Percentiles rank a stretch among this genome's conserved stretches.
phyloP scores from a whole-genome alignment of 2,113 vertebrate genomes.

The Mastomys coucha region DNA sequence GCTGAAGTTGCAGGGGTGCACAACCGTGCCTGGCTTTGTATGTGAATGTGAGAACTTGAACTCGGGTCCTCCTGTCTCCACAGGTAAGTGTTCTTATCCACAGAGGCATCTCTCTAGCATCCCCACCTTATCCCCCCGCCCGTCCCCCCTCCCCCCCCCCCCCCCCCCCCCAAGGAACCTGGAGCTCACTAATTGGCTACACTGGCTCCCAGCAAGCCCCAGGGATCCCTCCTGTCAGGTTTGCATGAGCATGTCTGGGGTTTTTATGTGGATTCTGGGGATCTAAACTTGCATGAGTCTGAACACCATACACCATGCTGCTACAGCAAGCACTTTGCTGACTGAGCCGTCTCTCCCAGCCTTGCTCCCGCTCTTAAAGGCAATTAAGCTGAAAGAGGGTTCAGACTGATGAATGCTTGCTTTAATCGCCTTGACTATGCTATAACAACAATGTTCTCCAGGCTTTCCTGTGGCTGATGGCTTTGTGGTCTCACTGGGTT shows the following conservation, averaged over 20 bases:
- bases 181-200: not conserved
- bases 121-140: too few relatives aligned
- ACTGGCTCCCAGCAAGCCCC: not conserved
- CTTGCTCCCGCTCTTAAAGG: slow-evolving; percentile 20
- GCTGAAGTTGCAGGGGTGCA: not conserved
- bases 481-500: not conserved
- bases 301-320: not conserved
- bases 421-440: not conserved
- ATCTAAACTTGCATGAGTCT: not conserved
- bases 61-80: not conserved
- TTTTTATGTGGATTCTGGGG: not conserved
- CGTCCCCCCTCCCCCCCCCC: too few relatives aligned
- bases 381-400: slow-evolving; percentile 12
- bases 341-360: not conserved
- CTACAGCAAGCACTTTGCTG: not conserved
- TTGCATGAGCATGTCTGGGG: not conserved
- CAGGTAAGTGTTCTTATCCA: not conserved
- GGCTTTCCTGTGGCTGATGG: not conserved
- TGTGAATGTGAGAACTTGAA: not conserved
- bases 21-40: too few relatives aligned
- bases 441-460: not conserved
- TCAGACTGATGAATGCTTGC: not conserved
- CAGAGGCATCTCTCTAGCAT: not conserved
- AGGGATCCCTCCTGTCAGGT: not conserved
- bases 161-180: too few relatives aligned